Evolutionary conservation across 2,113 vertebrate species (phyloP).

Genomic region (Monarcha castaneiventris): DNA sequence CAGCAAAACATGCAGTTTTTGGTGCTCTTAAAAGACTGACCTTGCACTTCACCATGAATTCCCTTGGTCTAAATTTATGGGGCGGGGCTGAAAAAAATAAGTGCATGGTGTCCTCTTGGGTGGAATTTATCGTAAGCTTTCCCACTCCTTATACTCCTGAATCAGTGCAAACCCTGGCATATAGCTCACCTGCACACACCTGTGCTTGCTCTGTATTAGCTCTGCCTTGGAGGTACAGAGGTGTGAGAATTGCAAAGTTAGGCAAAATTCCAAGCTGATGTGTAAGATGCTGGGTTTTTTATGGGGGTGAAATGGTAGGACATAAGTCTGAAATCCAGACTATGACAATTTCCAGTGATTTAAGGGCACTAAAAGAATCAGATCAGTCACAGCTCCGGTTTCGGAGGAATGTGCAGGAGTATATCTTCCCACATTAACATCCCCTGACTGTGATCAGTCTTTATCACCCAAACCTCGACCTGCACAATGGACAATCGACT

Average conservation of each 20-base stretch:
- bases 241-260: neutral
- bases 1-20: neutral
- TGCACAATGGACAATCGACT: slow-evolving; percentile 40
- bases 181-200: neutral
- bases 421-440: slow-evolving; percentile 59
- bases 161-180: neutral
- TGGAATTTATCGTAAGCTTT: slow-evolving; percentile 15
- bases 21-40: neutral
- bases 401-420: slow-evolving; percentile 18
- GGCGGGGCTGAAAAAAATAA: neutral
- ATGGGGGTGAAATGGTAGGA: neutral
- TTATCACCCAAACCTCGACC: slow-evolving; percentile 40
- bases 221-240: neutral
- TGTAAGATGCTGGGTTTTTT: neutral
- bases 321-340: neutral
- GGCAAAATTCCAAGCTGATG: slow-evolving; percentile 1
- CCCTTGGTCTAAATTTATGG: neutral
- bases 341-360: slow-evolving; percentile 49
- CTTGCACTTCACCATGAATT: neutral
- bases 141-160: neutral
- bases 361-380: slow-evolving; percentile 21
- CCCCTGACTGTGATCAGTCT: slow-evolving; percentile 61
- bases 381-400: slow-evolving; percentile 50
- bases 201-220: neutral
- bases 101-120: neutral